Conservation (phyloP, 2,888 invertebrate species). For the Chloromyia formosa region DNA sequence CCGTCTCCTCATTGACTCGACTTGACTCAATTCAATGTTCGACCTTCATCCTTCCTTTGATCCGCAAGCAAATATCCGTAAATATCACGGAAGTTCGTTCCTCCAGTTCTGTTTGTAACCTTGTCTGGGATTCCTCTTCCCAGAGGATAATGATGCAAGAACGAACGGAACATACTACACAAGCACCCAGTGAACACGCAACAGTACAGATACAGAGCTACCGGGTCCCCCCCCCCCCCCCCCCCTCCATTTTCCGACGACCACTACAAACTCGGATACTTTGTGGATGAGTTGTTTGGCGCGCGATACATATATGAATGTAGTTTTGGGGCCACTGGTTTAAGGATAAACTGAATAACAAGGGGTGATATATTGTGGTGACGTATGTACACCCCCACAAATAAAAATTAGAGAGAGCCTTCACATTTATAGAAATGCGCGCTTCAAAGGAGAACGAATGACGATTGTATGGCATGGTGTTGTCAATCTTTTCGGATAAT, state of each 20-base stretch:
- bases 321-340: slow-evolving; percentile 45
- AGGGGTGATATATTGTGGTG: slow-evolving; percentile 44
- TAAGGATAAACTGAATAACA: slow-evolving; percentile 34
- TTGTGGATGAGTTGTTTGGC: slow-evolving; percentile 8
- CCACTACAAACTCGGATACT: background rate
- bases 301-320: background rate
- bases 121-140: slow-evolving; percentile 38
- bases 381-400: slow-evolving; percentile 44
- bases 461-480: slow-evolving; percentile 3
- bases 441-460: slow-evolving; percentile 39
- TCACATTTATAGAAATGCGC: slow-evolving; percentile 45
- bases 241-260: background rate
- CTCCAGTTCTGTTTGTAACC: slow-evolving; percentile 42
- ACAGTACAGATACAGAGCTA: background rate
- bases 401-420: slow-evolving; percentile 41
- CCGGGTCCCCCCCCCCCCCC: no score
- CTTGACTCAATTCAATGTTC: slow-evolving; percentile 37
- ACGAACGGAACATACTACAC: slow-evolving; percentile 1
- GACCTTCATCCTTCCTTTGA: slow-evolving; percentile 44
- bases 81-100: slow-evolving; percentile 44
- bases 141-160: slow-evolving; percentile 32
- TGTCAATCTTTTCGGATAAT: slow-evolving; percentile 5
- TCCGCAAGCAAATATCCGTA: slow-evolving; percentile 44
- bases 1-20: slow-evolving; percentile 26
- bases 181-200: slow-evolving; percentile 13